A percentile compares a stretch with the other conserved stretches of the same genome.
phyloP scores from a whole-genome alignment of 37 sponge, comb jelly and placozoan species.

The Spongia lamella region DNA sequence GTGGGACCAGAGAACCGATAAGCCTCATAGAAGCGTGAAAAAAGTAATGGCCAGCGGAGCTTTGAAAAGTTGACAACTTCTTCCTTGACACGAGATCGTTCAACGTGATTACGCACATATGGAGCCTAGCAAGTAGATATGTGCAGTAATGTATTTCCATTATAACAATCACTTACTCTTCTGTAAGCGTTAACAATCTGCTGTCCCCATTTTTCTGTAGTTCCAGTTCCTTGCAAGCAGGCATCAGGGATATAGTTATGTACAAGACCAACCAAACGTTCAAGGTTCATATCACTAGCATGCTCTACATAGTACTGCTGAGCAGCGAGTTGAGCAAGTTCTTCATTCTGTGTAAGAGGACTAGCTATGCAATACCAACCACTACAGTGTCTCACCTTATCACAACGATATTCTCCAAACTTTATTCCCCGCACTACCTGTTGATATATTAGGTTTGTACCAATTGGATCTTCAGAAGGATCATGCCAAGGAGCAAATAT shows the following conservation, averaged over 20 bases:
- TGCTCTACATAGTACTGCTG: constrained; percentile 91
- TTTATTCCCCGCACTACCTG: constrained; percentile 90
- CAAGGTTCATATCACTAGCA: constrained; percentile 59
- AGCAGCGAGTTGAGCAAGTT: constrained; percentile 82
- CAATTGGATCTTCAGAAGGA: constrained; percentile 82
- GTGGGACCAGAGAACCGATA: constrained; percentile 87
- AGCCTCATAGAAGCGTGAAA: constrained; percentile 94
- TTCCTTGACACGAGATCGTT: constrained; percentile 79
- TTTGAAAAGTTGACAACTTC: constrained; percentile 85
- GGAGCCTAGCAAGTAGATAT: constrained; percentile 65
- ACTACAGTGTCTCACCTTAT: constrained; percentile 54
- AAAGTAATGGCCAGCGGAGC: constrained; percentile 91
- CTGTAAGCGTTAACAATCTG: constrained; percentile 58
- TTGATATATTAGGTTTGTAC: constrained; percentile 94
- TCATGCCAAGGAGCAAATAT: constrained; percentile 94
- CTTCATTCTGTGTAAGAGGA: constrained; percentile 90
- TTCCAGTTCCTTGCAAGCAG: constrained; percentile 63
- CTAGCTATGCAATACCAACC: too few relatives aligned
- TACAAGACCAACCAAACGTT: constrained; percentile 55
- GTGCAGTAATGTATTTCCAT: too few relatives aligned
- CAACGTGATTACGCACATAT: constrained; percentile 59
- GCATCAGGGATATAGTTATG: constrained; percentile 79
- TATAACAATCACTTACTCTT: constrained; percentile 40
- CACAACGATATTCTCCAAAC: constrained; percentile 94
- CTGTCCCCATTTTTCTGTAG: constrained; percentile 78